These are phyloP conservation scores for Ephestia elutella DNA, from an alignment of 1,140 invertebrate genomes.

Conservation along the genomic window DNA sequence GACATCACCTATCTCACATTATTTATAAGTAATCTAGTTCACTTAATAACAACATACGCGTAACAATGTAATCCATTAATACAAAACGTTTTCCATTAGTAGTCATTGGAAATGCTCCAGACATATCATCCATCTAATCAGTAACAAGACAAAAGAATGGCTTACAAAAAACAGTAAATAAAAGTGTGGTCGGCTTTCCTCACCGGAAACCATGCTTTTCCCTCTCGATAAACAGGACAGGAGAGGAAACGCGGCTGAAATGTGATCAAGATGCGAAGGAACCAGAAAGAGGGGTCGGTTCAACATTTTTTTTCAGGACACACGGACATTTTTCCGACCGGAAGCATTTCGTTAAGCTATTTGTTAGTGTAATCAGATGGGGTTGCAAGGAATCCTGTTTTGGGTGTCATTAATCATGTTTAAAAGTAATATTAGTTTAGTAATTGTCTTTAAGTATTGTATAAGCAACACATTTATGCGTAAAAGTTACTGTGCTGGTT, in stretches of 20 bases:
- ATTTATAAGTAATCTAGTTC: too few relatives aligned
- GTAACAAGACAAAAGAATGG: slow-evolving; percentile 7
- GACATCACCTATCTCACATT: too few relatives aligned
- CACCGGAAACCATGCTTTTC: slow-evolving; percentile 61
- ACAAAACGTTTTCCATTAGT: too few relatives aligned
- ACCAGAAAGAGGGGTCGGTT: slow-evolving; percentile 23
- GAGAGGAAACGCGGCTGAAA: slow-evolving; percentile 46
- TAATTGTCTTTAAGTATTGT: too few relatives aligned
- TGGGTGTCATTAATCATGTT: not conserved
- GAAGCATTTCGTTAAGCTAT: slow-evolving; percentile 34
- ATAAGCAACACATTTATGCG: too few relatives aligned
- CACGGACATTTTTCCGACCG: slow-evolving; percentile 30
- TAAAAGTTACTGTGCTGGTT: too few relatives aligned
- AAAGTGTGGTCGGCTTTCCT: slow-evolving; percentile 24
- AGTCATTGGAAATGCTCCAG: too few relatives aligned
- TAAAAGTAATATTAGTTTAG: not conserved
- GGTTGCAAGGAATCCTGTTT: not conserved
- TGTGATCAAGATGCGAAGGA: slow-evolving; percentile 44
- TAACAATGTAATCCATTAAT: too few relatives aligned
- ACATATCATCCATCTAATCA: slow-evolving; percentile 4
- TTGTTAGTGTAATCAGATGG: slow-evolving; percentile 33
- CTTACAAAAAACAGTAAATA: slow-evolving; percentile 23
- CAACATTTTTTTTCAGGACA: slow-evolving; percentile 25
- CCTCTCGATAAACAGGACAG: slow-evolving; percentile 52
- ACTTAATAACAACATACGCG: too few relatives aligned